Evolutionary conservation across 1,140 invertebrate genomes (phyloP), one percentile per base, ranked within the genome.

Genomic region (Galendromus occidentalis): DNA sequence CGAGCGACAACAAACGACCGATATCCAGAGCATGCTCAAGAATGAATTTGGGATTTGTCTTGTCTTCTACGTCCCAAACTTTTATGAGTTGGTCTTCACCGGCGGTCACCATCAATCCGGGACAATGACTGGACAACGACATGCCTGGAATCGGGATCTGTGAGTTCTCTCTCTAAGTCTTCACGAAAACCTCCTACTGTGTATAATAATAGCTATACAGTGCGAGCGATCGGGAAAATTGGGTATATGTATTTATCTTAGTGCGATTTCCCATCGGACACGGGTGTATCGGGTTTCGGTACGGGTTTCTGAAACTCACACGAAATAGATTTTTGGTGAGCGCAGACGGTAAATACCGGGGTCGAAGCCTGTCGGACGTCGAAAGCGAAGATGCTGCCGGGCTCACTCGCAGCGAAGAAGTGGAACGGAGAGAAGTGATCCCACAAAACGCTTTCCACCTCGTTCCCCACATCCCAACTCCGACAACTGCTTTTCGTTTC

Each of bases 371-470:
- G 79, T 65, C 88, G 79, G 69, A 82, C 82, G 76, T 94, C 90
- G 66, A 88, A 82, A 71, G 84, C 86, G 67, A 86, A 82, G 42
- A 95, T 77, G 69, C 80, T 81, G 1, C 92, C 91, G 68, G 80
- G 80, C 73, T 86, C 86, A 18, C 86, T 88, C 65, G 85, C 85
- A 70, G 84, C 86, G 72, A 85, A 82, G 72, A 84, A 88, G 69
- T 82, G 80, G 73, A 84, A 83, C 2, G 85, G 80, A 71, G 86
- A 81, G 67, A 81, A 80, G 64, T 77, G 76, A 77, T 93, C 85
- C 92, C 92, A 97, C 0, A 82, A 67, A n/a, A 91, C 82, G 69
- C 83, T 83, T 78, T 96, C 92, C 33, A 93, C 84, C 80, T 96
- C 91, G 20, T 84, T 85, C 30, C 78, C 75, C 9, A 86, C 74